These are phyloP conservation scores for Dysidea cf. avara DNA, from an alignment of 37 sponge, comb jelly and placozoan genomes.

Conservation along the genomic window DNA sequence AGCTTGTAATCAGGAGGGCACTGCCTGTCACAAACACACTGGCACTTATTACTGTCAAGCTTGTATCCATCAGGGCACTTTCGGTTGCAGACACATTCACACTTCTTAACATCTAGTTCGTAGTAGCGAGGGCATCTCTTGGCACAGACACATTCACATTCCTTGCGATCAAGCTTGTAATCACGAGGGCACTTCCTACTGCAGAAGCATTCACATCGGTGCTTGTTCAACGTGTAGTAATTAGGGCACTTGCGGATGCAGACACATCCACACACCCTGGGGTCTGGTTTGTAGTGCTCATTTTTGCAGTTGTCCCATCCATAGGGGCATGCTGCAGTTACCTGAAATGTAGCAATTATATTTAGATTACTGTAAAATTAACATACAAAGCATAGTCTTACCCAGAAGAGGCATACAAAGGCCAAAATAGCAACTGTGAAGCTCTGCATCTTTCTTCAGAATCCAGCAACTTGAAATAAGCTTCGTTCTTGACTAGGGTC, in stretches of 20 bases:
- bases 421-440: too few species aligned
- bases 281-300: not conserved
- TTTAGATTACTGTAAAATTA: too few species aligned
- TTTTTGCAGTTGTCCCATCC: too few species aligned
- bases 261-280: not conserved
- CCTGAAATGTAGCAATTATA: too few species aligned
- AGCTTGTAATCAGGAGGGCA: not conserved
- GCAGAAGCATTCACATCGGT: not conserved
- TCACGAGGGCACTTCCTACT: not conserved
- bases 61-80: not conserved
- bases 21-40: conserved; percentile 1
- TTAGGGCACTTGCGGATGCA: too few species aligned
- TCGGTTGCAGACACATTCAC: not conserved
- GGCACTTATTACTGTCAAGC: not conserved
- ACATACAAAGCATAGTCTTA: too few species aligned
- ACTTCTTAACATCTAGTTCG: not conserved
- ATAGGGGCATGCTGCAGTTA: too few species aligned
- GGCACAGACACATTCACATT: too few species aligned
- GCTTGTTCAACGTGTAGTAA: not conserved
- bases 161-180: not conserved
- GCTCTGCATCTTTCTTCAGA: too few species aligned
- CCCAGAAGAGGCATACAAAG: too few species aligned
- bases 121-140: not conserved
- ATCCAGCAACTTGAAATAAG: too few species aligned
- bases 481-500: too few species aligned